Percentiles rank a stretch among this genome's conserved stretches.
phyloP scores from a whole-genome alignment of 2,888 invertebrate species.

The Mesodorylaimus sp. region DNA sequence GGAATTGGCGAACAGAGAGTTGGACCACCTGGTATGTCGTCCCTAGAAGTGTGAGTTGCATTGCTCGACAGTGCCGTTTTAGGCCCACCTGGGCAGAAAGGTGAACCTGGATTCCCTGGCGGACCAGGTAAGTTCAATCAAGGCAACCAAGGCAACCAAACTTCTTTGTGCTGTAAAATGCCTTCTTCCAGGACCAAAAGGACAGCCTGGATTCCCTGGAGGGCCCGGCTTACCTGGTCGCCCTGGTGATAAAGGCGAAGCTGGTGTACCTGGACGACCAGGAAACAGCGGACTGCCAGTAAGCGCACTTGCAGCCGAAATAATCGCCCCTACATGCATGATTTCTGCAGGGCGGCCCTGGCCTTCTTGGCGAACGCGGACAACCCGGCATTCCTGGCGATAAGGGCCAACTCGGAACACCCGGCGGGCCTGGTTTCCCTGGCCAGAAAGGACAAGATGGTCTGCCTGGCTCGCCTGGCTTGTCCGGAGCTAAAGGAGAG shows the following conservation, averaged over 20 bases:
- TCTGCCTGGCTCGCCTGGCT: constrained; percentile 45
- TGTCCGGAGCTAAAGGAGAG: constrained; percentile 40
- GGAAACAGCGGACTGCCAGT: too few relatives aligned
- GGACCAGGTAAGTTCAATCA: too few relatives aligned
- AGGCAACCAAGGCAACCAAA: too few relatives aligned
- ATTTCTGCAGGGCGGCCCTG: constrained; percentile 13
- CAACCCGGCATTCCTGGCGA: constrained; percentile 13
- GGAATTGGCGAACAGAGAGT: too few relatives aligned
- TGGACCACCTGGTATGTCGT: too few relatives aligned
- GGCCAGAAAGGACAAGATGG: constrained; percentile 27
- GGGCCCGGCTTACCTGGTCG: constrained; percentile 17
- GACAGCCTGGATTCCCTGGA: constrained; percentile 47
- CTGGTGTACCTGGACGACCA: too few relatives aligned
- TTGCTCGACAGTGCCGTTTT: too few relatives aligned
- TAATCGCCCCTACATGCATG: too few relatives aligned
- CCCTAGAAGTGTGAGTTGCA: too few relatives aligned
- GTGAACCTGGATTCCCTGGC: constrained; percentile 17
- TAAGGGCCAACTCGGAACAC: constrained; percentile 13
- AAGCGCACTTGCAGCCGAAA: too few relatives aligned
- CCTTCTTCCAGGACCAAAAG: too few relatives aligned
- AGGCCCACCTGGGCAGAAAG: constrained; percentile 13
- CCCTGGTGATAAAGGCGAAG: constrained; percentile 7
- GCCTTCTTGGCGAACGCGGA: constrained; percentile 24
- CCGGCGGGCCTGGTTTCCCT: constrained; percentile 18
- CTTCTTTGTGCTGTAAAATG: too few relatives aligned